These are phyloP conservation scores for Manis pentadactyla DNA, from an alignment of 2,797 vertebrate species.

Conservation along the genomic window DNA sequence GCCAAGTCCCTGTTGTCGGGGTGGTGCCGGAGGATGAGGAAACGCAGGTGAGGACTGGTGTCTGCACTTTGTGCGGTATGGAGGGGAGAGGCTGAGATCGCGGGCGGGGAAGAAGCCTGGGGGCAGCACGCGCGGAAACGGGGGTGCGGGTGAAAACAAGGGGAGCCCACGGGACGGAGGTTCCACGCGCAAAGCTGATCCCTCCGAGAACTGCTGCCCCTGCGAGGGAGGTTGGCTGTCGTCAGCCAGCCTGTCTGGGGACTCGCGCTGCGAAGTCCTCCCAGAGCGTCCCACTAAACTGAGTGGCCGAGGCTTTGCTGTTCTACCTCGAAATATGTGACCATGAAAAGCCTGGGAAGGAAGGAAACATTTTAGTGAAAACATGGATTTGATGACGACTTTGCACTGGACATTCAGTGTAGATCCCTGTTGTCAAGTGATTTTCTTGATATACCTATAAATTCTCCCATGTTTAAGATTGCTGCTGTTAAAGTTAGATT, in stretches of 20 bases:
- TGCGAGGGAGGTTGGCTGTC: neutral
- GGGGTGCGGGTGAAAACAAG: neutral
- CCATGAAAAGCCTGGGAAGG: neutral
- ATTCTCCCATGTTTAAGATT: neutral
- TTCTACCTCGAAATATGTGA: neutral
- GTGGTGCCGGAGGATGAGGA: constrained; percentile 46
- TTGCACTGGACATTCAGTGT: neutral
- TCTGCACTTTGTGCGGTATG: neutral
- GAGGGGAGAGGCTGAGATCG: no score
- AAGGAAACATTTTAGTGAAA: neutral
- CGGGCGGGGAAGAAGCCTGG: neutral
- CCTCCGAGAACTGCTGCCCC: neutral
- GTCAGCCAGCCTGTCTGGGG: constrained; percentile 11
- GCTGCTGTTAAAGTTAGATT: neutral
- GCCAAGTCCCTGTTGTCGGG: constrained; percentile 13
- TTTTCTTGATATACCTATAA: neutral
- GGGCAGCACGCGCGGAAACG: neutral
- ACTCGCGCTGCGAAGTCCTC: neutral
- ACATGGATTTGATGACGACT: neutral
- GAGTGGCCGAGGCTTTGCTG: neutral
- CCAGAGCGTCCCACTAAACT: neutral
- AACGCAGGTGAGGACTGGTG: constrained; percentile 6
- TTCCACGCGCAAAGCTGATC: neutral
- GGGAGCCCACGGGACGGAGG: neutral
- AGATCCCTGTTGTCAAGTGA: neutral